Conservation (phyloP, 1,140 invertebrate genomes). For the Diachasmimorpha longicaudata region DNA sequence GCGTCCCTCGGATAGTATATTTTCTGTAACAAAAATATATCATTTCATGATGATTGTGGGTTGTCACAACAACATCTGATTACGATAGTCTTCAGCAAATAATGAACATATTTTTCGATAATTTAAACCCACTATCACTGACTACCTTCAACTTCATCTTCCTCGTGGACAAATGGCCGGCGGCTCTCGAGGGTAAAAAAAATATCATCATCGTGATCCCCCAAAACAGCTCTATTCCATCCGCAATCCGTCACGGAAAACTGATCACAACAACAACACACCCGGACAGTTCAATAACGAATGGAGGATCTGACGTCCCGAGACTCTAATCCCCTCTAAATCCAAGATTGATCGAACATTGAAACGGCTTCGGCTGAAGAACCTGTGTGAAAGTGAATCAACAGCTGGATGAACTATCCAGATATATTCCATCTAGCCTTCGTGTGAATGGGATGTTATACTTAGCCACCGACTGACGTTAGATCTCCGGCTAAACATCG, state of each 20-base stretch:
- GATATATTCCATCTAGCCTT: neutral
- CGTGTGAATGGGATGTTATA: neutral
- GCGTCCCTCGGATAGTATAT: slow-evolving; percentile 54
- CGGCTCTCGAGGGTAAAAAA: neutral
- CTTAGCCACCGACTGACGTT: neutral
- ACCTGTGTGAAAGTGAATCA: neutral
- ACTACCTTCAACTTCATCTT: neutral
- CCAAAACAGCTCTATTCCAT: neutral
- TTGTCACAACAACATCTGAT: too few relatives aligned
- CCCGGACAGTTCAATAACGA: slow-evolving; percentile 6
- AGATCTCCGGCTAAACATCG: neutral
- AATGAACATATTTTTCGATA: too few relatives aligned
- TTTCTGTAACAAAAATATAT: slow-evolving; percentile 60
- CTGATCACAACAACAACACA: too few relatives aligned
- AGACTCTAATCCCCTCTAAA: slow-evolving; percentile 20
- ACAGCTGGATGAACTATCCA: slow-evolving; percentile 3
- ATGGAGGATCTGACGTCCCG: neutral
- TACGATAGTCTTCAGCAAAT: too few relatives aligned
- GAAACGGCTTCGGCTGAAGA: neutral
- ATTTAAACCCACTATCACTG: neutral
- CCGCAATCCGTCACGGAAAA: too few relatives aligned
- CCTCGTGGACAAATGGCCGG: neutral
- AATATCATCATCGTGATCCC: neutral
- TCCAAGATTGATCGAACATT: slow-evolving; percentile 32
- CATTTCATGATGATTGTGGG: neutral